These are phyloP conservation scores for Puma concolor DNA, from an alignment of 2,113 vertebrate genomes.

Conservation along the genomic window DNA sequence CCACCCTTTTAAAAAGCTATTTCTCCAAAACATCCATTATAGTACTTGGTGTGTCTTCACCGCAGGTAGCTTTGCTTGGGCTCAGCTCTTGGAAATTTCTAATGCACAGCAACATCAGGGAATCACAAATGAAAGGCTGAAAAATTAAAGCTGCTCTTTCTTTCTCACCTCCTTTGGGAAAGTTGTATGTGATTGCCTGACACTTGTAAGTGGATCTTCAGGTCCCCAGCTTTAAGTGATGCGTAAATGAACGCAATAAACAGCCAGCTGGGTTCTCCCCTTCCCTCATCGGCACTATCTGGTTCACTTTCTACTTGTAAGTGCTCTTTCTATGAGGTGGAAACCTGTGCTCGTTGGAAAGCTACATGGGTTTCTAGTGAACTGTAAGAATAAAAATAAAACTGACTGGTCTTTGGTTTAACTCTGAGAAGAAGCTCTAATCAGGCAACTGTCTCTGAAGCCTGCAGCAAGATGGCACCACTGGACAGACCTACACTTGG, in stretches of 20 bases:
- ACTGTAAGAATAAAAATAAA: background rate
- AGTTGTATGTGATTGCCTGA: background rate
- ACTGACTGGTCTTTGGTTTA: background rate
- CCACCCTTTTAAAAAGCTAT: constrained; percentile 13
- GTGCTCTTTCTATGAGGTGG: background rate
- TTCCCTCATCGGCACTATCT: background rate
- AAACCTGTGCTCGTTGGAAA: background rate
- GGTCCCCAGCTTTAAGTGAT: background rate
- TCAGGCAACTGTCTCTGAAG: background rate
- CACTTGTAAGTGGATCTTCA: background rate
- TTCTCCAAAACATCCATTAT: constrained; percentile 1
- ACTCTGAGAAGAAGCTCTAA: background rate
- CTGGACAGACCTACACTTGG: background rate
- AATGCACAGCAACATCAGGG: background rate
- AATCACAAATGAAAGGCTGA: constrained; percentile 27
- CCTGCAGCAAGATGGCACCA: background rate
- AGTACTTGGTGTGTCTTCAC: background rate
- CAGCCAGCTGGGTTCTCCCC: background rate
- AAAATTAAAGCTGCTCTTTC: background rate
- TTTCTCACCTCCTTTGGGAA: background rate
- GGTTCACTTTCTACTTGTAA: background rate
- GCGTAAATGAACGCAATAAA: background rate
- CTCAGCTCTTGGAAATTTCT: background rate
- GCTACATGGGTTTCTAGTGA: background rate
- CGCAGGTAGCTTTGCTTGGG: background rate